Evolutionary conservation across 2,113 vertebrate species (phyloP).

Genomic region (Ctenomys sociabilis): DNA sequence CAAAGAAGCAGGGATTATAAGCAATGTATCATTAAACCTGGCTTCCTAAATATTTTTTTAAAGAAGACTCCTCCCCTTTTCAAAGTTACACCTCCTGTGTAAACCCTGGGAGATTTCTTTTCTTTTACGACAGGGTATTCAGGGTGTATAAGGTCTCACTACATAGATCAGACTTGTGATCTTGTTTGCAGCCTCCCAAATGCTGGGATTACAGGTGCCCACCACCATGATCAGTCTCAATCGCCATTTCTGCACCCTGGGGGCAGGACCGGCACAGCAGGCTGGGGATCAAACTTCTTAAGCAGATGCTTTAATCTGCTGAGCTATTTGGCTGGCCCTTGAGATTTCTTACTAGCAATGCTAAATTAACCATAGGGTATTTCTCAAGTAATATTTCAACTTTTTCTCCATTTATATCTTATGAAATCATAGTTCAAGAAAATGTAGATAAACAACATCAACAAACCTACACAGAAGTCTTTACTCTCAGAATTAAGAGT

Average conservation of each 20-base stretch:
- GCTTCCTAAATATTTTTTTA: background rate
- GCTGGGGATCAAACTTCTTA: too few species aligned
- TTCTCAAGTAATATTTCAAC: background rate
- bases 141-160: too few species aligned
- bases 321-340: too few species aligned
- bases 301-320: too few species aligned
- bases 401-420: background rate
- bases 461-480: background rate
- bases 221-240: too few species aligned
- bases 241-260: too few species aligned
- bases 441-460: background rate
- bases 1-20: background rate
- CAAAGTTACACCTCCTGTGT: background rate
- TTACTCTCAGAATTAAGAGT: background rate
- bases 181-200: too few species aligned
- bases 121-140: too few species aligned
- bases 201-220: too few species aligned
- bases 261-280: too few species aligned
- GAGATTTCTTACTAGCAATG: background rate
- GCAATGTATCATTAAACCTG: background rate
- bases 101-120: background rate
- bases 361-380: background rate
- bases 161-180: too few species aligned
- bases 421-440: constrained; percentile 8
- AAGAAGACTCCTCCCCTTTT: background rate